Conservation (phyloP, 1,140 invertebrate genomes). For the Bombyx mandarina region DNA sequence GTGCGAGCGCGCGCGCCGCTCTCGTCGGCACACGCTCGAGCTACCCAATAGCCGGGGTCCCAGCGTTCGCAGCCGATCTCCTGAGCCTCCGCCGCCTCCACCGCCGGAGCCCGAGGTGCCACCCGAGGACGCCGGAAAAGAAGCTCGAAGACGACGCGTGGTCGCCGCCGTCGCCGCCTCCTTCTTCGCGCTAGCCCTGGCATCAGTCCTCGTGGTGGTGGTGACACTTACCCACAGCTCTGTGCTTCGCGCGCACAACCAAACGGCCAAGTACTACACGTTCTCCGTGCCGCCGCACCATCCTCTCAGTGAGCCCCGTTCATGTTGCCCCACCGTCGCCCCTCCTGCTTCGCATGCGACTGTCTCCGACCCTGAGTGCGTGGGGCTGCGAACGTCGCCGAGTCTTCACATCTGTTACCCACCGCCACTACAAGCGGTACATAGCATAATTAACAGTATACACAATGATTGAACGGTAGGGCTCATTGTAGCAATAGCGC, state of each 20-base stretch:
- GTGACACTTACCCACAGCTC: conserved; percentile 79
- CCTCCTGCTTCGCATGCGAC: conserved; percentile 69
- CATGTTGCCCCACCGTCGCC: conserved; percentile 69
- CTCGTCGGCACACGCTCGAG: conserved; percentile 53
- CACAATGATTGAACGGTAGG: conserved; percentile 19
- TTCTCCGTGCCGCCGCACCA: conserved; percentile 73
- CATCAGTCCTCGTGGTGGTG: conserved; percentile 78
- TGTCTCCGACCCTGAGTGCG: conserved; percentile 64
- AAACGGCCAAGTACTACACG: conserved; percentile 75
- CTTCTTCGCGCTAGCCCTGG: conserved; percentile 77
- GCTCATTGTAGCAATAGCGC: conserved; percentile 20
- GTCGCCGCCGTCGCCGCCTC: conserved; percentile 77
- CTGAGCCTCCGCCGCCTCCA: conserved; percentile 45
- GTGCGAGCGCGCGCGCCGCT: conserved; percentile 55
- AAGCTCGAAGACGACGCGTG: conserved; percentile 72
- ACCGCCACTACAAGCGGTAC: conserved; percentile 46
- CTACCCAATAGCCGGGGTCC: conserved; percentile 51
- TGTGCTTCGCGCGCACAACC: conserved; percentile 70
- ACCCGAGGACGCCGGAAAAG: conserved; percentile 55
- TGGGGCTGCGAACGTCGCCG: conserved; percentile 62
- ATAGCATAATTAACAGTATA: conserved; percentile 31
- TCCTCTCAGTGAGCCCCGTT: conserved; percentile 71
- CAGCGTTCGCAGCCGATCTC: conserved; percentile 51
- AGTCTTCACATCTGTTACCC: conserved; percentile 32
- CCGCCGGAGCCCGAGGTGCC: conserved; percentile 44